A percentile compares a stretch with the other conserved stretches of the same genome.
phyloP scores from a whole-genome alignment of 2,888 invertebrate species.

The Tenthredo amoena region DNA sequence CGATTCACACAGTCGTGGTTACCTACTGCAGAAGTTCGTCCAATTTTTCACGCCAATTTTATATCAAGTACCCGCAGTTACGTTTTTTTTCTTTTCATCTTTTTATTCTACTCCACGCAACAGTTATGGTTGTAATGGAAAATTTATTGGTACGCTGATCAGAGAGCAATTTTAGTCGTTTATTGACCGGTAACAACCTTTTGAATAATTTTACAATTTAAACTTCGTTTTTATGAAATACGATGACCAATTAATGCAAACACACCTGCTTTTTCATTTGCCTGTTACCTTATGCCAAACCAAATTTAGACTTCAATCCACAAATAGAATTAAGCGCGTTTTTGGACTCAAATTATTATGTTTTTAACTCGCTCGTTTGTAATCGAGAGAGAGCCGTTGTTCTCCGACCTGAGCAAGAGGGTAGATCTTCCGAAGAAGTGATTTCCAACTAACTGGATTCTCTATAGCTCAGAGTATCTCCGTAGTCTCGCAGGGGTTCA shows the following conservation, averaged over 20 bases:
- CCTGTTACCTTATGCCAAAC: neutral
- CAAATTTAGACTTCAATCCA: neutral
- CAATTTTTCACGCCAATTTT: conserved; percentile 1
- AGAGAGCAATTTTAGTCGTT: conserved; percentile 16
- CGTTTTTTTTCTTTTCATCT: neutral
- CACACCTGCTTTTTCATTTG: neutral
- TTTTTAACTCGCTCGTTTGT: conserved; percentile 22
- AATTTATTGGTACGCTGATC: conserved; percentile 10
- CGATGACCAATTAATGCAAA: neutral
- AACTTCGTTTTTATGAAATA: neutral
- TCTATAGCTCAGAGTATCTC: neutral
- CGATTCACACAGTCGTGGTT: neutral
- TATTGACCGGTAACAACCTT: neutral
- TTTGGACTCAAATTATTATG: neutral
- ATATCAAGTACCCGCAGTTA: neutral
- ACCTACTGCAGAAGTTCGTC: neutral
- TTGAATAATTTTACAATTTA: conserved; percentile 15
- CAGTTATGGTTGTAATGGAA: neutral
- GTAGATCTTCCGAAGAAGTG: neutral
- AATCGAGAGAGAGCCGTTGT: neutral
- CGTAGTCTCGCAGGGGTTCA: neutral
- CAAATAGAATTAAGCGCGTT: neutral
- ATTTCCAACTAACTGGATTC: neutral
- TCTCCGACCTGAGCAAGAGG: neutral
- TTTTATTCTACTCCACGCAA: neutral